A percentile compares a stretch with the other conserved stretches of the same genome.
Conservation (phyloP, 1,140 invertebrate genomes). For the Drosophila seguyi region DNA sequence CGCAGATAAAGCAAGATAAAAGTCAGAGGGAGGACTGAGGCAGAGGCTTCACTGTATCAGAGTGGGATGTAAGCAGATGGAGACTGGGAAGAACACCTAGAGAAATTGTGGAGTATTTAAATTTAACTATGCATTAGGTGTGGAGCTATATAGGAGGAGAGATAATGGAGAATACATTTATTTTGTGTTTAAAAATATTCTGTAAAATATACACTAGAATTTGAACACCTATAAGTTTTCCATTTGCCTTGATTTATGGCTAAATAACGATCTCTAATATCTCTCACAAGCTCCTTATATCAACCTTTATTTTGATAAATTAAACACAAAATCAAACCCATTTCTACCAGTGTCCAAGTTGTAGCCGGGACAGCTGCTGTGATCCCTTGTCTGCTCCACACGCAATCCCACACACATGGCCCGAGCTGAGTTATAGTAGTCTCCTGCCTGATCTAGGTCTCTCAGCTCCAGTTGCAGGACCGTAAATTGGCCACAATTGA, state of each 20-base stretch:
- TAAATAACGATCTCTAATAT: no score
- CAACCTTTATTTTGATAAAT: not conserved
- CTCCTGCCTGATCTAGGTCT: conserved; percentile 30
- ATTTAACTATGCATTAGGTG: no score
- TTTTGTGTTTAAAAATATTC: no score
- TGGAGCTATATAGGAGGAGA: no score
- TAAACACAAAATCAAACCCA: not conserved
- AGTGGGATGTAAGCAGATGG: conserved; percentile 31
- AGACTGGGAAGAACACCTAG: not conserved
- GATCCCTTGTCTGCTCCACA: conserved; percentile 51
- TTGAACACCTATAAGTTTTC: no score
- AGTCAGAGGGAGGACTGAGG: conserved; percentile 46
- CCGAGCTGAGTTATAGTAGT: conserved; percentile 53
- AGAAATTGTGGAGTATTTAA: not conserved
- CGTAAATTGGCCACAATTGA: conserved; percentile 75
- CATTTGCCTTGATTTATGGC: not conserved
- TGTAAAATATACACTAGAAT: no score
- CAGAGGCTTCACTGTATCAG: conserved; percentile 43
- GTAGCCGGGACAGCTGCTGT: conserved; percentile 37
- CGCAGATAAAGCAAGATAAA: conserved; percentile 74
- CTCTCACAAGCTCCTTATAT: not conserved
- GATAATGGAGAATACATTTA: no score
- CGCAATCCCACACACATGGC: conserved; percentile 66
- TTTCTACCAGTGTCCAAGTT: conserved; percentile 12
- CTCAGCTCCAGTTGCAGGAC: conserved; percentile 59